Conservation (phyloP, 2,797 vertebrate species). For the Brotula barbata region DNA sequence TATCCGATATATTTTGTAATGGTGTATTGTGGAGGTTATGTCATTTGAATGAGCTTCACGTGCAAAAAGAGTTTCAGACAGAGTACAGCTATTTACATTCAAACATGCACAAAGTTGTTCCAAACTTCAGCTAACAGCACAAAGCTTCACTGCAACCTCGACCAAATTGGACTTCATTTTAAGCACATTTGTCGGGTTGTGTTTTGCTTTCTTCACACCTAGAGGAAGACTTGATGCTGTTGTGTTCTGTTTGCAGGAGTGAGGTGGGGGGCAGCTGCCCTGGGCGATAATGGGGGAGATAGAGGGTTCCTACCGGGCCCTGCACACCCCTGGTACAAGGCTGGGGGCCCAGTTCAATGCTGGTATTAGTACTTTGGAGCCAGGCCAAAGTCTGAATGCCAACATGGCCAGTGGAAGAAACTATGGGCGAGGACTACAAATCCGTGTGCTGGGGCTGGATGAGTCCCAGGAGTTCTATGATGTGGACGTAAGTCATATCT, state of each 20-base stretch:
- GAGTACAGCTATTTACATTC: background rate
- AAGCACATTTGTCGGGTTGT: background rate
- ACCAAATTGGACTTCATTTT: background rate
- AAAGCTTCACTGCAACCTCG: background rate
- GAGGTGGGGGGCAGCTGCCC: constrained; percentile 33
- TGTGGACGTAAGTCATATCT: constrained; percentile 83
- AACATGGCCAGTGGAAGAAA: constrained; percentile 62
- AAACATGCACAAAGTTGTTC: constrained; percentile 8
- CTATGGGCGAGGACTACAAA: constrained; percentile 75
- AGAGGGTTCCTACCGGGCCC: constrained; percentile 89
- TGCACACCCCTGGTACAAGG: constrained; percentile 89
- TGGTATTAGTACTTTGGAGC: constrained; percentile 91
- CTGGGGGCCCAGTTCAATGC: constrained; percentile 82
- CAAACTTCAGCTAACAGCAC: background rate
- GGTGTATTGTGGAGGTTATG: background rate
- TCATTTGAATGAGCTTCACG: constrained; percentile 17
- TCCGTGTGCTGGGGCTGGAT: constrained; percentile 89
- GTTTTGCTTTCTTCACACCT: background rate
- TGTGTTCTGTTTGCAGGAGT: constrained; percentile 47
- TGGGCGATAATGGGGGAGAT: constrained; percentile 87
- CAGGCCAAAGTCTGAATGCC: constrained; percentile 81
- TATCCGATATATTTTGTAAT: background rate
- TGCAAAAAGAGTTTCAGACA: background rate
- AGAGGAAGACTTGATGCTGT: background rate
- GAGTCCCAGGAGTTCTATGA: constrained; percentile 85